These are phyloP conservation scores for Enteromius viviparus DNA, from an alignment of 2,797 vertebrate genomes.

Conservation along the genomic window DNA sequence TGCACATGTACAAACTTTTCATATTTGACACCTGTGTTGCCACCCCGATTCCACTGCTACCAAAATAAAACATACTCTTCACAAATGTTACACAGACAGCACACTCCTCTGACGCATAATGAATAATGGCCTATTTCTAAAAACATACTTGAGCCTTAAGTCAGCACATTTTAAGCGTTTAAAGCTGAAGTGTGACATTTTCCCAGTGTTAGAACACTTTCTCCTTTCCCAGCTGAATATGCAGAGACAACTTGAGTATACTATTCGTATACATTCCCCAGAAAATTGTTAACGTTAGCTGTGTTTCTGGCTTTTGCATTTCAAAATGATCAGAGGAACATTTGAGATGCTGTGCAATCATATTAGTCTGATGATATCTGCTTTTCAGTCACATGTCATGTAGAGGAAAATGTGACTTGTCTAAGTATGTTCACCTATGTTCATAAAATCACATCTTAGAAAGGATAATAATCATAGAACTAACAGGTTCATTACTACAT, in stretches of 20 bases:
- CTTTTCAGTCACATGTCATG: background rate
- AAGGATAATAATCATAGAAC: background rate
- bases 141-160: background rate
- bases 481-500: background rate
- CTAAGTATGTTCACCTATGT: background rate
- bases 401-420: background rate
- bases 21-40: constrained; percentile 32
- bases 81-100: constrained; percentile 23
- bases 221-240: background rate
- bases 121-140: constrained; percentile 23
- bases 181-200: constrained; percentile 6
- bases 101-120: background rate
- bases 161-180: constrained; percentile 27
- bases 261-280: background rate
- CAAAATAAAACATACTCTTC: constrained; percentile 30
- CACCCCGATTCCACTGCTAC: constrained; percentile 8
- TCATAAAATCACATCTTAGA: background rate
- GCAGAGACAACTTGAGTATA: background rate
- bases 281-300: background rate
- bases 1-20: background rate
- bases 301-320: background rate
- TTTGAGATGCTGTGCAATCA: background rate
- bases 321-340: background rate
- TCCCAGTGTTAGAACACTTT: background rate
- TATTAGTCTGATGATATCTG: background rate